Conservation (phyloP, 2,888 invertebrate genomes). For the Gastracanthus pulcherrimus region DNA sequence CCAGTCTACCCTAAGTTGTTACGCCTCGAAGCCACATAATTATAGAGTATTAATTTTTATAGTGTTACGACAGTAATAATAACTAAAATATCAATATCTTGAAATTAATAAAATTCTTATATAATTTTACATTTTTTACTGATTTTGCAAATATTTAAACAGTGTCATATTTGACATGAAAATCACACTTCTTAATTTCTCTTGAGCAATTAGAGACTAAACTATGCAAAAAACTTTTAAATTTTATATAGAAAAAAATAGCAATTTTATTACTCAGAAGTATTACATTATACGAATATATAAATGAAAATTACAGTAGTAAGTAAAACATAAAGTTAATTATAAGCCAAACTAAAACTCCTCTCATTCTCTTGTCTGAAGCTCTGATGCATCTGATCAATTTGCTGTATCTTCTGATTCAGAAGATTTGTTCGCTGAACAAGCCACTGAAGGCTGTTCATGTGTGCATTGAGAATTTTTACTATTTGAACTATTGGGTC, state of each 20-base stretch:
- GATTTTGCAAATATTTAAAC: too few relatives aligned
- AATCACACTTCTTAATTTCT: too few relatives aligned
- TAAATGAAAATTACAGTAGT: conserved; percentile 18
- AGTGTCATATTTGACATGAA: too few relatives aligned
- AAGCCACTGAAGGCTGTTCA: conserved; percentile 97
- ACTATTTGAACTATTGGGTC: conserved; percentile 96
- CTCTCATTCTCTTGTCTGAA: conserved; percentile 87
- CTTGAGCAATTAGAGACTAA: too few relatives aligned
- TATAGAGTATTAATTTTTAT: too few relatives aligned
- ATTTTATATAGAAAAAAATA: conserved; percentile 8
- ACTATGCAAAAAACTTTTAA: too few relatives aligned
- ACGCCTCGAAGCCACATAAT: too few relatives aligned
- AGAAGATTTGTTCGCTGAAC: conserved; percentile 90
- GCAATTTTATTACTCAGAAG: conserved; percentile 31
- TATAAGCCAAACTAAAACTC: conserved; percentile 82
- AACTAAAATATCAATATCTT: too few relatives aligned
- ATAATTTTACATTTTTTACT: too few relatives aligned
- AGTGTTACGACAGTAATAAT: too few relatives aligned
- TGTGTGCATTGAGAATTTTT: conserved; percentile 96
- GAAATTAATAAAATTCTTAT: too few relatives aligned
- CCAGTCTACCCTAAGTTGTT: too few relatives aligned
- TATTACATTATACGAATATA: conserved; percentile 13
- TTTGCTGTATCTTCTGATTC: conserved; percentile 88
- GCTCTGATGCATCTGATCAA: conserved; percentile 88
- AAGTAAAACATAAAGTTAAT: conserved; percentile 47